Percentiles rank a stretch among this genome's conserved stretches.
Conservation (phyloP, 2,888 invertebrate species). For the Macaria notata region DNA sequence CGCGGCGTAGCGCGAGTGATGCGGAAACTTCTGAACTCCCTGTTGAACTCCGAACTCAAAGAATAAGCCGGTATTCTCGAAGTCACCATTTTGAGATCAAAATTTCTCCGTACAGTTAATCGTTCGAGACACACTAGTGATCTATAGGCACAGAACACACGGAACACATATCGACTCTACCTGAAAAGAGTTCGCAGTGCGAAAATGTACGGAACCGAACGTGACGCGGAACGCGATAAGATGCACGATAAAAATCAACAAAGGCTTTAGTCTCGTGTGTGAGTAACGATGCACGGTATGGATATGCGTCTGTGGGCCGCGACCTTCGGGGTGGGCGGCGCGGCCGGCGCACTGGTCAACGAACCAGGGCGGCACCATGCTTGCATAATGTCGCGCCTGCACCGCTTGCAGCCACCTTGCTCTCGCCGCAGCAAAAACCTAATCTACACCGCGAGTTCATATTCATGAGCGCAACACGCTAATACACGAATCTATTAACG, state of each 20-base stretch:
- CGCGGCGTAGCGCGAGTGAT: slow-evolving; percentile 78
- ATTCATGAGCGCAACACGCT: slow-evolving; percentile 43
- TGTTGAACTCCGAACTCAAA: slow-evolving; percentile 84
- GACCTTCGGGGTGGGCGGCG: slow-evolving; percentile 79
- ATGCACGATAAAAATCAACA: slow-evolving; percentile 19
- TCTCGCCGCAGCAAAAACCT: slow-evolving; percentile 39
- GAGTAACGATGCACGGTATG: slow-evolving; percentile 44
- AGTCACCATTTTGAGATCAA: slow-evolving; percentile 84
- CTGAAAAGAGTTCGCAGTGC: slow-evolving; percentile 45
- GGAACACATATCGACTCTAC: slow-evolving; percentile 79
- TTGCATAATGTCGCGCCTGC: slow-evolving; percentile 68
- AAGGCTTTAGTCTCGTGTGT: slow-evolving; percentile 20
- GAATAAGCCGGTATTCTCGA: slow-evolving; percentile 84
- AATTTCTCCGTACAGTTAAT: slow-evolving; percentile 65
- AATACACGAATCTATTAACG: slow-evolving; percentile 41
- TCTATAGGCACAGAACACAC: slow-evolving; percentile 70
- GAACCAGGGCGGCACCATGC: slow-evolving; percentile 70
- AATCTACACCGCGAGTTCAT: slow-evolving; percentile 27
- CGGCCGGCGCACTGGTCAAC: slow-evolving; percentile 80
- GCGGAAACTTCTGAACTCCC: slow-evolving; percentile 83
- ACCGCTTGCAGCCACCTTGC: slow-evolving; percentile 46
- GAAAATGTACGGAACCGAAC: slow-evolving; percentile 57
- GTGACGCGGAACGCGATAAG: slow-evolving; percentile 7
- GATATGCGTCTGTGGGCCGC: slow-evolving; percentile 63
- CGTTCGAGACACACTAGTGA: slow-evolving; percentile 56